Conservation (phyloP, 2,888 invertebrate species). For the Mayetiola destructor region DNA sequence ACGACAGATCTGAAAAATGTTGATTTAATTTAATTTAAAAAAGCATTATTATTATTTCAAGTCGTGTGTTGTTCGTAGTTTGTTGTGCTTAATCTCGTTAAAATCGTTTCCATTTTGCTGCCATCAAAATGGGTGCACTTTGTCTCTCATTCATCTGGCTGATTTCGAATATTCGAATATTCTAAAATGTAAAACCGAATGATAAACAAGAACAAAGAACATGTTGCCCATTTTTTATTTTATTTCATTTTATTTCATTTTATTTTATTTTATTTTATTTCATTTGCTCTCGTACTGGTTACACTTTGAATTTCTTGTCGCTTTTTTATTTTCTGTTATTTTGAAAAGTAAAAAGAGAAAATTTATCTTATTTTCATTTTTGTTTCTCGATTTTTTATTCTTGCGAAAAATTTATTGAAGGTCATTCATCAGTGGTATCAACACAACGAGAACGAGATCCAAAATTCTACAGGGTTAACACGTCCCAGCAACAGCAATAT, state of each 20-base stretch:
- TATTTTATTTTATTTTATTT: background rate
- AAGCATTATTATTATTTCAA: background rate
- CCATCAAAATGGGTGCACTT: too few relatives aligned
- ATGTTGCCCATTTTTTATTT: too few relatives aligned
- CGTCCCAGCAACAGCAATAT: background rate
- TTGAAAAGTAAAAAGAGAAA: too few relatives aligned
- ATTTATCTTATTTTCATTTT: background rate
- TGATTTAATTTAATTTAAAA: constrained; percentile 9
- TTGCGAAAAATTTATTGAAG: too few relatives aligned
- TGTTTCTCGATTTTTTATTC: background rate
- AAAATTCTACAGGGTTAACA: constrained; percentile 1
- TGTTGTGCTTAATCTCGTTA: background rate
- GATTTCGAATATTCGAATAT: too few relatives aligned
- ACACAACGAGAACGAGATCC: constrained; percentile 10
- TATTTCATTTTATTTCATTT: background rate
- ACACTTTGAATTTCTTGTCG: background rate
- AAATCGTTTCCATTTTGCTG: too few relatives aligned
- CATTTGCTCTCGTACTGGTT: too few relatives aligned
- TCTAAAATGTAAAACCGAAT: too few relatives aligned
- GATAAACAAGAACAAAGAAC: too few relatives aligned
- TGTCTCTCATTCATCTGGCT: too few relatives aligned
- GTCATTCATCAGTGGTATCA: constrained; percentile 10
- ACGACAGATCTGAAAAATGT: constrained; percentile 6
- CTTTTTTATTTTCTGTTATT: too few relatives aligned
- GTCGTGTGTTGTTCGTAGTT: background rate